Evolutionary conservation across 1,140 invertebrate species (phyloP).

Genomic region (Mamestra configurata): DNA sequence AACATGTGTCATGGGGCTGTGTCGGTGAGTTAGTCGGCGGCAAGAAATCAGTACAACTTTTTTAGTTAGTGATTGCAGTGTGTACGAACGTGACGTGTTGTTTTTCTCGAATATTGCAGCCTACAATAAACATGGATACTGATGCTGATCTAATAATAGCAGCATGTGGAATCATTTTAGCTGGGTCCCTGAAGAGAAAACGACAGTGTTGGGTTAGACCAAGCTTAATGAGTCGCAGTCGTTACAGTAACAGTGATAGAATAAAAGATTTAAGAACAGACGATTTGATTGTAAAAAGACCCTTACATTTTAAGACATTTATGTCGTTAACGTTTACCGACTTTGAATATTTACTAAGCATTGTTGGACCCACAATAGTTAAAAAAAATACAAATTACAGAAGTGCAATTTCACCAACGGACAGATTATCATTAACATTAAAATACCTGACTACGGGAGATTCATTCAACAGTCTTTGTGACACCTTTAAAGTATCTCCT

Average conservation of each 20-base stretch:
- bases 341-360: constrained; percentile 19
- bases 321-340: constrained; percentile 12
- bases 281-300: constrained; percentile 3
- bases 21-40: no score
- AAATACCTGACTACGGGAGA: no score
- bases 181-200: constrained; percentile 6
- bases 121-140: background rate
- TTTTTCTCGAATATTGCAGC: constrained; percentile 10
- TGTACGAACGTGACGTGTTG: constrained; percentile 1
- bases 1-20: no score
- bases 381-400: no score
- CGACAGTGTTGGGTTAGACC: constrained; percentile 32
- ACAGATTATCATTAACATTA: no score
- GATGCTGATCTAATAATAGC: constrained; percentile 24
- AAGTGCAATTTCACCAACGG: no score
- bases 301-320: constrained; percentile 8
- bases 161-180: constrained; percentile 26
- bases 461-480: no score
- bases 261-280: constrained; percentile 24
- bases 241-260: constrained; percentile 23
- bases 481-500: no score
- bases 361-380: constrained; percentile 17
- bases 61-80: no score
- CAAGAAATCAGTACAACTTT: no score
- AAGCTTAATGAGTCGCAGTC: constrained; percentile 32